Evolutionary conservation across 2,113 vertebrate genomes (phyloP).

Genomic region (Eretmochelys imbricata): DNA sequence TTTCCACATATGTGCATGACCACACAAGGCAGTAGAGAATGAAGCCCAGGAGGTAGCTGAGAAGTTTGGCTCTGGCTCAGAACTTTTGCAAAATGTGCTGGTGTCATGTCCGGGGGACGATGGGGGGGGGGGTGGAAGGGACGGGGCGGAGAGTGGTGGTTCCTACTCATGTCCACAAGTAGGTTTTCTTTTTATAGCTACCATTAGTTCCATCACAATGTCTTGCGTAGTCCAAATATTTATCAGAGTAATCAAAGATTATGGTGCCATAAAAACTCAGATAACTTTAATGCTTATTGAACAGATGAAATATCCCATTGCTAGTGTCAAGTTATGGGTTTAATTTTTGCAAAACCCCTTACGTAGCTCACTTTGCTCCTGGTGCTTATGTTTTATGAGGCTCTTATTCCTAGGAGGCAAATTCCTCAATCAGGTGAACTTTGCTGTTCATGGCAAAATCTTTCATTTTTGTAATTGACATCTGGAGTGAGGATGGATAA

Average conservation of each 20-base stretch:
- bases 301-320: conserved; percentile 68
- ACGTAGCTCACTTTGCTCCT: conserved; percentile 48
- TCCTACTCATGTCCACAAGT: background rate
- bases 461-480: conserved; percentile 58
- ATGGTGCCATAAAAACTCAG: conserved; percentile 69
- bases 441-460: conserved; percentile 46
- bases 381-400: conserved; percentile 63
- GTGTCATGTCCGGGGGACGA: background rate
- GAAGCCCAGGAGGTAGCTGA: background rate
- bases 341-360: conserved; percentile 68
- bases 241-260: conserved; percentile 78
- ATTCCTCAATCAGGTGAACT: conserved; percentile 70
- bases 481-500: conserved; percentile 53
- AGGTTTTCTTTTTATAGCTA: conserved; percentile 50
- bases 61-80: conserved; percentile 21
- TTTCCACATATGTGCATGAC: background rate
- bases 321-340: conserved; percentile 66
- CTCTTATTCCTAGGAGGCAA: conserved; percentile 69
- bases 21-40: background rate
- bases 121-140: fast-evolving
- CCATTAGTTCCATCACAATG: conserved; percentile 53
- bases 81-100: conserved; percentile 16
- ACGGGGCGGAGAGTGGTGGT: background rate
- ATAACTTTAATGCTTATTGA: conserved; percentile 70
- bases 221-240: conserved; percentile 74